A percentile compares a stretch with the other conserved stretches of the same genome.
These are phyloP conservation scores for Anas platyrhynchos DNA, from an alignment of 2,113 vertebrate genomes.

Conservation along the genomic window DNA sequence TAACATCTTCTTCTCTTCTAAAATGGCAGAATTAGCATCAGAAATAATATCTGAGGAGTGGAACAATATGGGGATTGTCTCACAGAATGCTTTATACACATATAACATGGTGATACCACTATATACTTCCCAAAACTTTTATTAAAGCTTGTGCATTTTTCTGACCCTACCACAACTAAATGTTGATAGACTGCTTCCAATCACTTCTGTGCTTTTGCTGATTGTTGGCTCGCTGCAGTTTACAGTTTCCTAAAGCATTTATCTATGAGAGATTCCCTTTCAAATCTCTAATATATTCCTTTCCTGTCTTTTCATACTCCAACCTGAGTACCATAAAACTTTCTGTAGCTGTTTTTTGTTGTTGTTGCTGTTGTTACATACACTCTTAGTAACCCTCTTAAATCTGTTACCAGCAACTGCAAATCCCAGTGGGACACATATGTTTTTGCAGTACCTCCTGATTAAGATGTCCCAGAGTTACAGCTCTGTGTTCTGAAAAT, in stretches of 20 bases:
- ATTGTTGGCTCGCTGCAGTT: neutral
- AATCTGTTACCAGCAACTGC: neutral
- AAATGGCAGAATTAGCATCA: neutral
- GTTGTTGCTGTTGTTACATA: neutral
- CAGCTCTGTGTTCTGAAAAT: slow-evolving; percentile 4
- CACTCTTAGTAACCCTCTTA: neutral
- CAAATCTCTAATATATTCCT: neutral
- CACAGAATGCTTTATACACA: neutral
- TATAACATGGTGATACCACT: neutral
- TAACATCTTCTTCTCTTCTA: neutral
- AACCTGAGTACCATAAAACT: neutral
- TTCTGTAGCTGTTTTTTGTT: neutral
- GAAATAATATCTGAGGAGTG: neutral
- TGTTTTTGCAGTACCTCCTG: neutral
- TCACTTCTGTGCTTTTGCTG: neutral
- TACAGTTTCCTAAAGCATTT: neutral
- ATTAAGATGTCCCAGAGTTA: slow-evolving; percentile 28
- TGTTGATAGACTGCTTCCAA: neutral
- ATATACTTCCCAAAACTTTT: neutral
- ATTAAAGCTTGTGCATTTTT: neutral
- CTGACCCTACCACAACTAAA: neutral
- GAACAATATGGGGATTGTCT: neutral
- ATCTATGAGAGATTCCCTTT: neutral
- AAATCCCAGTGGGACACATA: neutral
- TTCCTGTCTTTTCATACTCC: neutral